Conservation (phyloP, 2,888 invertebrate genomes). For the Rhimphoctona megacephalus region DNA sequence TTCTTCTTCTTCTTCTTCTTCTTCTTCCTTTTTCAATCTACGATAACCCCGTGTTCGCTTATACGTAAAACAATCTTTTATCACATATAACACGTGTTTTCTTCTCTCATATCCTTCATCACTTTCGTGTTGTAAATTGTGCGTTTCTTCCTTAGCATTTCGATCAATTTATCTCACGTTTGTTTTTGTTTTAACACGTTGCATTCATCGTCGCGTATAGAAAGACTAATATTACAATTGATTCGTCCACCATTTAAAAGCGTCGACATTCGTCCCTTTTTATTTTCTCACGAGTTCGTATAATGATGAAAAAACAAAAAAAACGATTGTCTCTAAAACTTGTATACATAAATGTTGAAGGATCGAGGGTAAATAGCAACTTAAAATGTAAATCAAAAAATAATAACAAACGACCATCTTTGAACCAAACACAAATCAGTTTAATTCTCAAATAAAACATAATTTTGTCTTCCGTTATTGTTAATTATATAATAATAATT, state of each 20-base stretch:
- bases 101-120: constrained; percentile 10
- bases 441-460: constrained; percentile 85
- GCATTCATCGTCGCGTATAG: constrained; percentile 48
- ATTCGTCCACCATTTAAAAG: background rate
- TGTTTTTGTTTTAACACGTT: background rate
- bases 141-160: constrained; percentile 29
- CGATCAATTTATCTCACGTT: background rate
- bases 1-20: background rate
- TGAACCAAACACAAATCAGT: constrained; percentile 85
- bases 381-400: constrained; percentile 78
- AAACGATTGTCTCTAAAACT: background rate
- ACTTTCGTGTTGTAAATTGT: constrained; percentile 48
- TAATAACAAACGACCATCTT: constrained; percentile 80
- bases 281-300: background rate
- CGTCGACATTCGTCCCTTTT: background rate
- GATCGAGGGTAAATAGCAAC: constrained; percentile 71
- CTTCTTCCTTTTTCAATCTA: constrained; percentile 41
- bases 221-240: background rate
- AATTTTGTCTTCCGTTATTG: constrained; percentile 76
- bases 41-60: constrained; percentile 18
- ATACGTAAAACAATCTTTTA: constrained; percentile 60
- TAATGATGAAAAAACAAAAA: constrained; percentile 2
- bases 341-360: constrained; percentile 16
- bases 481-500: constrained; percentile 83
- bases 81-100: constrained; percentile 67